Evolutionary conservation across 1,140 invertebrate species (phyloP).

Genomic region (Polypedilum vanderplanki): DNA sequence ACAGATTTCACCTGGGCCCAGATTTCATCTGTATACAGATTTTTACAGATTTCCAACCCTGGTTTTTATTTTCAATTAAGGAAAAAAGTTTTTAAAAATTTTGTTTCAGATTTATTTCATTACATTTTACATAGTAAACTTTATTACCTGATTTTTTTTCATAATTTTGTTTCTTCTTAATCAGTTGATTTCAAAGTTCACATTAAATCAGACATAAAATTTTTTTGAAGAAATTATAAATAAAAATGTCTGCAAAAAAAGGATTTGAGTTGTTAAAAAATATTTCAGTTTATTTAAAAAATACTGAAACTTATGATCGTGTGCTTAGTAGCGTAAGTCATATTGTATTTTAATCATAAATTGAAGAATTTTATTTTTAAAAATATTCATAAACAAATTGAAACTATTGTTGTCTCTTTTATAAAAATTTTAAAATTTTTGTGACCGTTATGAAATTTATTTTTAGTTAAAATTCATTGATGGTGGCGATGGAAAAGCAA

Average conservation of each 20-base stretch:
- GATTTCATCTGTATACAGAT: too few relatives aligned
- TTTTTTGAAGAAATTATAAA: background rate
- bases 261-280: conserved; percentile 41
- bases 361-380: too few relatives aligned
- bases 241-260: conserved; percentile 41
- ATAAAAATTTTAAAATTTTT: background rate
- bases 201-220: background rate
- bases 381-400: background rate
- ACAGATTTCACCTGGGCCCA: too few relatives aligned
- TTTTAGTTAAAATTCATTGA: conserved; percentile 61
- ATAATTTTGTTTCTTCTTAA: background rate
- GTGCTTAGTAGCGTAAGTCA: conserved; percentile 47
- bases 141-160: background rate
- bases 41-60: too few relatives aligned
- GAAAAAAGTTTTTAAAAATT: too few relatives aligned
- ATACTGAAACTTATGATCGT: conserved; percentile 43
- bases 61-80: too few relatives aligned
- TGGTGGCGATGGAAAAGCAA: conserved; percentile 58
- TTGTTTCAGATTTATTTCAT: too few relatives aligned
- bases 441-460: background rate
- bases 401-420: background rate
- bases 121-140: too few relatives aligned
- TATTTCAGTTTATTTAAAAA: conserved; percentile 37
- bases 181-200: background rate
- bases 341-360: conserved; percentile 21